Evolutionary conservation across 2,113 vertebrate species (phyloP).

Genomic region (Cathartes aura): DNA sequence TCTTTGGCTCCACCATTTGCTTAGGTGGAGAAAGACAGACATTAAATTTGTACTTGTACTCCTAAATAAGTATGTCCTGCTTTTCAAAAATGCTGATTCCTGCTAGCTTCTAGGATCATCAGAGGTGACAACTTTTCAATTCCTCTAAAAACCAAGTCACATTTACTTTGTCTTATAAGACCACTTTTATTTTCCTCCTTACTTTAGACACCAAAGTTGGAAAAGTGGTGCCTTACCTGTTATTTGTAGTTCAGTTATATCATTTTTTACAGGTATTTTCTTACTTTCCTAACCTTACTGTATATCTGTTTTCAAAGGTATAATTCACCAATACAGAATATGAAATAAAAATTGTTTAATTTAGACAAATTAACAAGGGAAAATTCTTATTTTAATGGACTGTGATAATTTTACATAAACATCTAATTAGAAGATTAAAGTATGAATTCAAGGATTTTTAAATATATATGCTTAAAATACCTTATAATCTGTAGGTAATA

Average conservation of each 20-base stretch:
- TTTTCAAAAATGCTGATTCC: background rate
- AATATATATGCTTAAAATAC: background rate
- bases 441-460: background rate
- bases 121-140: background rate
- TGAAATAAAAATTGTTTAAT: background rate
- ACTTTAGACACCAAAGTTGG: background rate
- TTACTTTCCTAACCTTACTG: background rate
- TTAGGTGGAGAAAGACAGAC: background rate
- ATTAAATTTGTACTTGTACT: background rate
- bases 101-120: background rate
- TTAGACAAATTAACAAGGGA: background rate
- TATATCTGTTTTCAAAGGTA: background rate
- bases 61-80: background rate
- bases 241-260: background rate
- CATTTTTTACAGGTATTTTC: background rate
- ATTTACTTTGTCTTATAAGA: background rate
- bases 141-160: background rate
- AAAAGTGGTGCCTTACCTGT: background rate
- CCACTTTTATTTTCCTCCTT: background rate
- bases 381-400: background rate
- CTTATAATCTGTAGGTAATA: background rate
- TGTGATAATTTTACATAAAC: background rate
- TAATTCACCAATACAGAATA: background rate
- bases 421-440: background rate
- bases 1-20: background rate